A percentile compares a stretch with the other conserved stretches of the same genome.
Conservation (phyloP, 2,888 invertebrate genomes). For the Neoaliturus tenellus region DNA sequence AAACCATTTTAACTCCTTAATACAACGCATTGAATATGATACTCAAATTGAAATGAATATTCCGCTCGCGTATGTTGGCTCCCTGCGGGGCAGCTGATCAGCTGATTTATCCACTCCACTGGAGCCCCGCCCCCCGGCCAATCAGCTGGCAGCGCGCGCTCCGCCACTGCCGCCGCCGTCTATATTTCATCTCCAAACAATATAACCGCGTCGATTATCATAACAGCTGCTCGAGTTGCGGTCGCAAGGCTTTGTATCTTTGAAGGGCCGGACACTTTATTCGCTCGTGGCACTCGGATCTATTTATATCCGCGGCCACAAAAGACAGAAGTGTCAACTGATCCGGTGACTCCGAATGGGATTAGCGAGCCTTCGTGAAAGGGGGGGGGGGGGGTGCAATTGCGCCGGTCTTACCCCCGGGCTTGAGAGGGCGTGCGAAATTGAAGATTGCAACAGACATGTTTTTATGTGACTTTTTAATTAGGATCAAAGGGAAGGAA, state of each 20-base stretch:
- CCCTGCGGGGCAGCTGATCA: constrained; percentile 21
- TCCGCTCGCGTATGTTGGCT: no score
- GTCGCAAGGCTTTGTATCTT: constrained; percentile 24
- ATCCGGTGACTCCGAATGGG: constrained; percentile 30
- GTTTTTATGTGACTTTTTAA: no score
- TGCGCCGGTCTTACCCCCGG: background rate
- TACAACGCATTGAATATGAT: no score
- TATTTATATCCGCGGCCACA: constrained; percentile 45
- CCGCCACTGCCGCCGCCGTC: constrained; percentile 20
- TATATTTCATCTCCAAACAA: constrained; percentile 46
- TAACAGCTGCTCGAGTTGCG: constrained; percentile 49
- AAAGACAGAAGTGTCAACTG: constrained; percentile 41
- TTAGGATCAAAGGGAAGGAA: no score
- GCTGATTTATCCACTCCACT: background rate
- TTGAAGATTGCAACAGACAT: background rate
- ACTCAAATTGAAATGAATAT: no score
- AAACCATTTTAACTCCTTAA: no score
- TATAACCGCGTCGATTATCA: constrained; percentile 30
- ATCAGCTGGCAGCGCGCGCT: background rate
- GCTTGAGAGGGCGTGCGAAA: background rate
- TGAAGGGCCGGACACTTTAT: constrained; percentile 37
- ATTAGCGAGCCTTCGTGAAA: background rate
- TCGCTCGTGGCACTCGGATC: constrained; percentile 41
- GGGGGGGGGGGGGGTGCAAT: background rate
- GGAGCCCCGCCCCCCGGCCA: constrained; percentile 44